Evolutionary conservation across 2,113 vertebrate species (phyloP).

Genomic region (Vulpes vulpes): DNA sequence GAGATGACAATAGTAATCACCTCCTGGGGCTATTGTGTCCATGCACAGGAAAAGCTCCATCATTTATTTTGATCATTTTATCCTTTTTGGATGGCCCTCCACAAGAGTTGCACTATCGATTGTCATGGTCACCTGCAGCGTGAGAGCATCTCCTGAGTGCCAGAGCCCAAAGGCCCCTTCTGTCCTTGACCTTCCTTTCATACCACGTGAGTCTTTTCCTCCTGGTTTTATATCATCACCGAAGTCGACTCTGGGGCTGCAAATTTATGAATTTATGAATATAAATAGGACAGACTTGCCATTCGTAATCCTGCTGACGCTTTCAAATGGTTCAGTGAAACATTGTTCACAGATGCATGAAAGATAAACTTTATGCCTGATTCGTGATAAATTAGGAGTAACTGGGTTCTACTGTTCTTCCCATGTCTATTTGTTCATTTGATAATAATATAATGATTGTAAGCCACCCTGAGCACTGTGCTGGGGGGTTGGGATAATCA

Average conservation of each 20-base stretch:
- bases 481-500: background rate
- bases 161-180: background rate
- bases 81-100: background rate
- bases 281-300: background rate
- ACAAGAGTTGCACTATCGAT: fast-evolving
- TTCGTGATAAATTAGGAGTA: background rate
- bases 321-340: slow-evolving; percentile 21
- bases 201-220: fast-evolving
- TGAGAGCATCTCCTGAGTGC: fast-evolving
- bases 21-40: background rate
- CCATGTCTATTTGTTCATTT: background rate
- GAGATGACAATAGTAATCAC: background rate
- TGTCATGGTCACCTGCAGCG: background rate
- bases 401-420: background rate
- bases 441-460: background rate
- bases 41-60: background rate
- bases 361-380: background rate
- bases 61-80: background rate
- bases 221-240: background rate
- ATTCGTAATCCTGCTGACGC: background rate
- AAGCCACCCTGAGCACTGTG: background rate
- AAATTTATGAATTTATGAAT: slow-evolving; percentile 42
- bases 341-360: background rate
- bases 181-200: background rate
- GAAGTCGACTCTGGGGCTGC: background rate